phyloP scores from a whole-genome alignment of 2,113 vertebrate species.

The Alligator mississippiensis region DNA sequence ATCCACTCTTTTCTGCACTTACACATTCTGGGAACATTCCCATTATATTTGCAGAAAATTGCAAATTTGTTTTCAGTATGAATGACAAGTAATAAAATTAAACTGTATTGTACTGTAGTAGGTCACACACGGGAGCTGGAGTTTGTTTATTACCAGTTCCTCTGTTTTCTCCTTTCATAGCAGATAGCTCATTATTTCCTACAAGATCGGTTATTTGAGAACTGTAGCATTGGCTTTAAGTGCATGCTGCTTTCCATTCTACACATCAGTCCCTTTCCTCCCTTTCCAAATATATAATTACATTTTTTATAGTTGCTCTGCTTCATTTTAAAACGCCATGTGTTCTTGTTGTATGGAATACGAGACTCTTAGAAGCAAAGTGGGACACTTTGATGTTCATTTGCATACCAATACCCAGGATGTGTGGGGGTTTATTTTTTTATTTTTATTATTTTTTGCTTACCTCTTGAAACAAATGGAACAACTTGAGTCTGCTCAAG shows the following conservation, averaged over 20 bases:
- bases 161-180: conserved; percentile 61
- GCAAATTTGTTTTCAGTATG: conserved; percentile 65
- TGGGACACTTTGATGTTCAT: conserved; percentile 33
- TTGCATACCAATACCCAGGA: conserved; percentile 24
- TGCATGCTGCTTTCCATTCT: conserved; percentile 53
- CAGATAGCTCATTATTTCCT: conserved; percentile 76
- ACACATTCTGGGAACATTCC: conserved; percentile 53
- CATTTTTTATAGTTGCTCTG: conserved; percentile 40
- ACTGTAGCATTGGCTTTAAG: conserved; percentile 56
- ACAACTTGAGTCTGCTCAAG: not conserved
- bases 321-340: conserved; percentile 24
- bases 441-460: conserved; percentile 35
- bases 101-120: conserved; percentile 65
- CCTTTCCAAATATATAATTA: conserved; percentile 64
- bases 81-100: conserved; percentile 76
- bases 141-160: conserved; percentile 66
- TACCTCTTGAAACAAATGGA: not conserved
- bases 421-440: not conserved
- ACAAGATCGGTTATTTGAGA: conserved; percentile 72
- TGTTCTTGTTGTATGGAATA: not conserved
- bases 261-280: conserved; percentile 33
- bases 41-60: conserved; percentile 69
- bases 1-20: conserved; percentile 36
- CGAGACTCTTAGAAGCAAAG: conserved; percentile 34
- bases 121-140: conserved; percentile 55